phyloP scores from a whole-genome alignment of 2,888 invertebrate genomes.

The Vanessa cardui region DNA sequence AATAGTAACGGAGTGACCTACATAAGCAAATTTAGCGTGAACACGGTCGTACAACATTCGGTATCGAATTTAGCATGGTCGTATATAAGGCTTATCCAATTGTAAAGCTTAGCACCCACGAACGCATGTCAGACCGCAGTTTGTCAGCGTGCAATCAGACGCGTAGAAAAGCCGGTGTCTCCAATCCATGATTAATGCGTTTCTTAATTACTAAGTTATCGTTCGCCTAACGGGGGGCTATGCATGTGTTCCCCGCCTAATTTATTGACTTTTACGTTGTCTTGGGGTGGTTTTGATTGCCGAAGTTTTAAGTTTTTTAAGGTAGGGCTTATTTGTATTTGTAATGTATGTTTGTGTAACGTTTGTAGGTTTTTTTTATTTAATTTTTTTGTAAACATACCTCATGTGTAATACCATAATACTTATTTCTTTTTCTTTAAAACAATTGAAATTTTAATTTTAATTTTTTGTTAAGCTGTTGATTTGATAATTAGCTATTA shows the following conservation, averaged over 20 bases:
- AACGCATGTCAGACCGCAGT: slow-evolving; percentile 70
- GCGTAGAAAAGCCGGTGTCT: slow-evolving; percentile 59
- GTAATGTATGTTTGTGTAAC: background rate
- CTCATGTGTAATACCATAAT: no score
- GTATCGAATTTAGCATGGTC: slow-evolving; percentile 36
- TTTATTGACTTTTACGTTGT: slow-evolving; percentile 72
- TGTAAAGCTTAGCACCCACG: slow-evolving; percentile 60
- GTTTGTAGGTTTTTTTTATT: background rate
- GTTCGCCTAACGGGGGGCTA: slow-evolving; percentile 56
- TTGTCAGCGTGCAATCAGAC: slow-evolving; percentile 74
- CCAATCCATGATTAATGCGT: slow-evolving; percentile 78
- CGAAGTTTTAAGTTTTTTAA: slow-evolving; percentile 43
- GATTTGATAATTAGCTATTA: no score
- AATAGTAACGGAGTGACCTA: slow-evolving; percentile 35
- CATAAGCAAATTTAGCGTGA: slow-evolving; percentile 36
- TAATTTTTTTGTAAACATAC: no score
- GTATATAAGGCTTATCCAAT: slow-evolving; percentile 32
- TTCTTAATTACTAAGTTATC: slow-evolving; percentile 81
- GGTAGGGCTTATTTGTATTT: slow-evolving; percentile 7
- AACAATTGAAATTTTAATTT: no score
- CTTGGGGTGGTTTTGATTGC: slow-evolving; percentile 52
- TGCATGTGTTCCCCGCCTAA: slow-evolving; percentile 76
- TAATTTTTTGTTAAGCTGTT: no score
- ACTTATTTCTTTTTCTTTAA: no score
- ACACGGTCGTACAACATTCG: slow-evolving; percentile 35